phyloP scores from a whole-genome alignment of 2,888 invertebrate genomes.

The Calameuta idolon region DNA sequence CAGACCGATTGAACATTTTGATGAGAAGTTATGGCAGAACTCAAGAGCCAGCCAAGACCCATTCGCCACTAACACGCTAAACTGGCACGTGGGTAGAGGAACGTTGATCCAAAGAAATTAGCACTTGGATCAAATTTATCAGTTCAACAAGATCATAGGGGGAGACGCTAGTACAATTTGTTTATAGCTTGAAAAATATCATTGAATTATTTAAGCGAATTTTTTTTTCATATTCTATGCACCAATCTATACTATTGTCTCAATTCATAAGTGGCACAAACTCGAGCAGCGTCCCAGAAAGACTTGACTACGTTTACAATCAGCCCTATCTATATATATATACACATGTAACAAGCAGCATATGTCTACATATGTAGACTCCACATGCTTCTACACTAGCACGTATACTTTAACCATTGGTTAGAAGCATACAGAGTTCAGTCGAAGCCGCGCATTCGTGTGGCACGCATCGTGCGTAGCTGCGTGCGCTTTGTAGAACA shows the following conservation, averaged over 20 bases:
- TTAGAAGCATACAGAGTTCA: conserved; percentile 23
- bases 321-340: background rate
- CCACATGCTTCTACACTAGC: background rate
- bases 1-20: background rate
- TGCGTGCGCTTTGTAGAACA: background rate
- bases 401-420: background rate
- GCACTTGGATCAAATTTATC: background rate
- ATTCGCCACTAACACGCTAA: background rate
- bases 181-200: background rate
- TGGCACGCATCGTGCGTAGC: conserved; percentile 14
- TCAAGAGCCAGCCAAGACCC: background rate
- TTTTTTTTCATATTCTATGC: background rate
- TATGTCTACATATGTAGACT: background rate
- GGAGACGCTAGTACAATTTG: background rate
- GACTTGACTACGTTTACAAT: background rate
- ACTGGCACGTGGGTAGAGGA: background rate
- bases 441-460: conserved; percentile 37
- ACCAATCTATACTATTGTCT: background rate
- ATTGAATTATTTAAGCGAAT: background rate
- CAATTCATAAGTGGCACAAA: background rate
- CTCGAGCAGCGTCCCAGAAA: background rate
- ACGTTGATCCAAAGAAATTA: background rate
- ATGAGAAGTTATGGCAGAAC: background rate
- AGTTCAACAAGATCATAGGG: background rate
- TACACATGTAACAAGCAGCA: background rate